phyloP scores from a whole-genome alignment of 2,888 invertebrate species.

The Leptinotarsa tumamoca region DNA sequence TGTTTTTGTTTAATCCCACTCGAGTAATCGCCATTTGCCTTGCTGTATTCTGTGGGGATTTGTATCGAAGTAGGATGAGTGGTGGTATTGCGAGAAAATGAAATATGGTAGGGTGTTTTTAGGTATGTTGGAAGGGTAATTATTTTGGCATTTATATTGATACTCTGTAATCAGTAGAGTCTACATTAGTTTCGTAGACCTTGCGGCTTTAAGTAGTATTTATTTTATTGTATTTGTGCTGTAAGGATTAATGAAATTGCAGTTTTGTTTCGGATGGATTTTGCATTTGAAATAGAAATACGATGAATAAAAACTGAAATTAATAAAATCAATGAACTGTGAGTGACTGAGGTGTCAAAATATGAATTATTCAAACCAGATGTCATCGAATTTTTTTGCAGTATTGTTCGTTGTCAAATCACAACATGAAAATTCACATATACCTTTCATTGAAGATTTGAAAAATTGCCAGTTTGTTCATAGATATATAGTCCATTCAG shows the following conservation, averaged over 20 bases:
- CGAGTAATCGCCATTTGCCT: constrained; percentile 30
- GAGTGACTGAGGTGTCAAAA: too few relatives aligned
- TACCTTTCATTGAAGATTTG: too few relatives aligned
- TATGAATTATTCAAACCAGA: too few relatives aligned
- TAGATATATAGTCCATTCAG: too few relatives aligned
- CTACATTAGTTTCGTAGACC: not conserved
- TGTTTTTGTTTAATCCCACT: constrained; percentile 35
- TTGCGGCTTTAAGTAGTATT: not conserved
- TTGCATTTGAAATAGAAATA: too few relatives aligned
- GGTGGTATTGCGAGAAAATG: constrained; percentile 7
- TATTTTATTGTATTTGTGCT: not conserved
- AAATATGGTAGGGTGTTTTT: not conserved
- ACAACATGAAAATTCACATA: too few relatives aligned
- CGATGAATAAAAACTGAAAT: too few relatives aligned
- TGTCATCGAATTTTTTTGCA: too few relatives aligned
- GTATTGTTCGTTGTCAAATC: too few relatives aligned
- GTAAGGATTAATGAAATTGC: not conserved
- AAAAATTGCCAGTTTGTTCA: not conserved
- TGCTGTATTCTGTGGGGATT: constrained; percentile 3
- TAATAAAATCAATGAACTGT: too few relatives aligned
- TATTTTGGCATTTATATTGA: constrained; percentile 2
- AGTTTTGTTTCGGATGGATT: too few relatives aligned
- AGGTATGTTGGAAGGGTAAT: not conserved
- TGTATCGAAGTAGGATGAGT: constrained; percentile 5
- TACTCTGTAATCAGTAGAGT: not conserved